Base-by-base conservation (phyloP, 2,888 invertebrate genomes). In the Caenorhabditis sp. region DNA sequence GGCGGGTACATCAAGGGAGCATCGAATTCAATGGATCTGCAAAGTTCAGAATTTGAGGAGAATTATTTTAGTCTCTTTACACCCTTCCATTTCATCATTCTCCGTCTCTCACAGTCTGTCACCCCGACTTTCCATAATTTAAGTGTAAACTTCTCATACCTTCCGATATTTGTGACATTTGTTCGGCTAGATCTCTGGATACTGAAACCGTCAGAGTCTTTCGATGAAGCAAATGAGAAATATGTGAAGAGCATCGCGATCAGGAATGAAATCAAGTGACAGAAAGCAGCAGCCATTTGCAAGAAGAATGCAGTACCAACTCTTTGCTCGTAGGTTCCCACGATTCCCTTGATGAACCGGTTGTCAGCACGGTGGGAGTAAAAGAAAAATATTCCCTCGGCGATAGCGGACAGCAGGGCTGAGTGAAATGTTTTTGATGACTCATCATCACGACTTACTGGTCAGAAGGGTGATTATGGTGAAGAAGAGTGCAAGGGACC, bases 311-410 rank as follows among this genome's bases (percentile, higher is more conserved):
- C 90, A 18, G 89, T 64, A 9, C 90, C 90, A 28, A 90, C 90
- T 15, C 90, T 82, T 88, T 90, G 90, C 87, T 90, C 90, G 83
- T 90, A 90, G 1, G 90, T 90, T 69, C 90, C 90, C 11, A 90
- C 90, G 71, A 90, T 91, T 81, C 90, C 90, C 72, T 90, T 90
- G 86, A 90, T 90, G 82, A 90, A 90, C 47, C 90, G 83, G 62
- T 90, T 90, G 68, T 90, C 90, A 8, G 90, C 90, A 18, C 90
- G 79, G 68, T 90, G 90, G 8, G 90, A 90, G 70, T 87, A 90
- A 83, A 90, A 90, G 88, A 90, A 90, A 88, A 90, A 90, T 32
- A 90, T 74, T 0, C 89, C 90, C 56, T 87, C 90, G 55, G 90
- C 90, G n/a, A 90, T 84, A 0, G 89, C 87, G 11, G 90, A 90